Base-by-base conservation (phyloP, 2,113 vertebrate species). In the Phoxinus phoxinus region DNA sequence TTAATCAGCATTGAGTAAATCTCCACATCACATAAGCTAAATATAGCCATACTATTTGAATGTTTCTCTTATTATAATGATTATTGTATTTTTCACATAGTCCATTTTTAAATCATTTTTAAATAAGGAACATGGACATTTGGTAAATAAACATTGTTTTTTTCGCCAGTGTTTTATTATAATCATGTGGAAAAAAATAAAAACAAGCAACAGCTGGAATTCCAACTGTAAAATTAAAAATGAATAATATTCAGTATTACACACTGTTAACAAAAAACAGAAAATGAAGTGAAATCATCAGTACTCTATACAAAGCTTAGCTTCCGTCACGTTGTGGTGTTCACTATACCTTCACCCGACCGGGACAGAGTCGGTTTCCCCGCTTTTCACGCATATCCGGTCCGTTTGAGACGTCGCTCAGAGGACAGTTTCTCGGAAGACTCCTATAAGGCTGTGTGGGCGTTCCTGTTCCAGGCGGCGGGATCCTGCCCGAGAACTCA, bases 341-440 rank as follows among this genome's bases (percentile, higher is more conserved):
- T 41, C 35, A 41, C 30, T 13, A 19, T n/a, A 37, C 56, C 53
- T 13, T n/a, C 32, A 37, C 7, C 48, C 17, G 6, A 12, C 11
- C 3, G 53, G 53, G 6, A 8, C 13, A 37, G 35, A 65, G 58
- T 65, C 78, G n/a, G 71, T 37, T 53, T 23, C 32, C 48, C 21
- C 23, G 6, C 12, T 48, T 21, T 63, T 2, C 23, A 27, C 72
- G 48, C 30, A 27, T 25, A 27, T 9, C 58, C 71, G 79, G 65
- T 75, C 10, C 23, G 63, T 71, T 13, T 53, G 30, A 69, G 41
- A 86, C 32, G 7, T 53, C 15, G 17, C 76, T 96, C 90, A 96
- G 84, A 96, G 93, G 84, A 96, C 91, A 0, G 95, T 97, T 93
- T 97, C 95, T 81, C 92, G 93, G 65, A 95, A 89, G 81, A 96